Evolutionary conservation across 1,140 invertebrate species (phyloP).

Genomic region (Pentalonia nigronervosa): DNA sequence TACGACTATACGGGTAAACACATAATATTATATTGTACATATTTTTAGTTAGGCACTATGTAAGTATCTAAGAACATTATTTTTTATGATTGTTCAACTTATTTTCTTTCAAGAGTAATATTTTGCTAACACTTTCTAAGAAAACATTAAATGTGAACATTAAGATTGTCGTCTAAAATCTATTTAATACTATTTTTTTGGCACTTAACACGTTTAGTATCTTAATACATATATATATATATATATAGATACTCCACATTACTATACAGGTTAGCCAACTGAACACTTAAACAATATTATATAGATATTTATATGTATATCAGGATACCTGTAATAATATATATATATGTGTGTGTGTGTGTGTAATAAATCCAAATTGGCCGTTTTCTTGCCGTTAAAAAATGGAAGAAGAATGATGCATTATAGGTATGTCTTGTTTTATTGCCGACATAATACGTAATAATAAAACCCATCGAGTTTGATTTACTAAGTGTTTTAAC

Average conservation of each 20-base stretch:
- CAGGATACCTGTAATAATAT: background rate
- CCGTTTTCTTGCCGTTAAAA: constrained; percentile 42
- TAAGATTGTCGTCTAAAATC: background rate
- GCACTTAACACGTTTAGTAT: background rate
- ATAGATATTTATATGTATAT: background rate
- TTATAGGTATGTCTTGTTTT: background rate
- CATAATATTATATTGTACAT: background rate
- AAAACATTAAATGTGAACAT: background rate
- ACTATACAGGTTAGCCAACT: background rate
- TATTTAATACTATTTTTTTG: background rate
- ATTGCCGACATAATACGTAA: constrained; percentile 16
- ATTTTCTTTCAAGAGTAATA: background rate
- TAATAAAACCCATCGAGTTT: constrained; percentile 38
- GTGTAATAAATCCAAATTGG: constrained; percentile 34
- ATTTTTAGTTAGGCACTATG: background rate
- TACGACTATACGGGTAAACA: background rate
- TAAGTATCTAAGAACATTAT: background rate
- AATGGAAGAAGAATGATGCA: background rate
- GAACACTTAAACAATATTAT: background rate
- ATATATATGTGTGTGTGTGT: background rate
- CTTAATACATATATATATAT: background rate
- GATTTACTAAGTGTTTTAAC: constrained; percentile 45
- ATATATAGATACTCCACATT: background rate
- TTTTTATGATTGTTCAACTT: background rate
- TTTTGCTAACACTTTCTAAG: background rate